Evolutionary conservation across 2,797 vertebrate genomes (phyloP).

Genomic region (Salarias fasciatus): DNA sequence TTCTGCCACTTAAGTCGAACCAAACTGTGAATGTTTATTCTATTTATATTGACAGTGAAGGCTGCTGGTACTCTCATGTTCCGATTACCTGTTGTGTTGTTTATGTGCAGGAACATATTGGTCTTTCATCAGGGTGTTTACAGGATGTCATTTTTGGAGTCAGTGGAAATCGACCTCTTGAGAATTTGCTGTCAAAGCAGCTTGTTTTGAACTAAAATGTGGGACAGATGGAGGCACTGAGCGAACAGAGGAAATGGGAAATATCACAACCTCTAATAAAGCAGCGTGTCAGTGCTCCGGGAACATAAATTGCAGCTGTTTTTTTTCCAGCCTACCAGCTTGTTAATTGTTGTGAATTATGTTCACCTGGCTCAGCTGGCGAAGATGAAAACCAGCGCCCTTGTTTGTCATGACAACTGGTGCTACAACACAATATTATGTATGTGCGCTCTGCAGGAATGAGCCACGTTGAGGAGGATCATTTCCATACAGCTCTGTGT

Average conservation of each 20-base stretch:
- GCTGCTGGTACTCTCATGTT: no score
- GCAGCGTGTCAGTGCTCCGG: not conserved
- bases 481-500: not conserved
- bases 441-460: not conserved
- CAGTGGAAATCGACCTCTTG: no score
- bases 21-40: no score
- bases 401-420: not conserved
- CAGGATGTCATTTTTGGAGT: no score
- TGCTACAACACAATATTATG: not conserved
- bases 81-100: no score
- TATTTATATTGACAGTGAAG: no score
- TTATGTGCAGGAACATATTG: no score
- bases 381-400: constrained; percentile 9
- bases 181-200: no score
- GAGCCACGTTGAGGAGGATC: not conserved
- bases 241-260: not conserved
- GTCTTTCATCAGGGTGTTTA: no score
- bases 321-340: not conserved
- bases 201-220: not conserved
- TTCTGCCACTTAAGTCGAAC: no score
- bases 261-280: not conserved
- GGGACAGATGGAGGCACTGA: not conserved
- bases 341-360: constrained; percentile 12
- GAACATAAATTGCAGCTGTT: constrained; percentile 9
- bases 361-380: constrained; percentile 14